phyloP scores from a whole-genome alignment of 2,888 invertebrate species.

The Crematogaster levior region DNA sequence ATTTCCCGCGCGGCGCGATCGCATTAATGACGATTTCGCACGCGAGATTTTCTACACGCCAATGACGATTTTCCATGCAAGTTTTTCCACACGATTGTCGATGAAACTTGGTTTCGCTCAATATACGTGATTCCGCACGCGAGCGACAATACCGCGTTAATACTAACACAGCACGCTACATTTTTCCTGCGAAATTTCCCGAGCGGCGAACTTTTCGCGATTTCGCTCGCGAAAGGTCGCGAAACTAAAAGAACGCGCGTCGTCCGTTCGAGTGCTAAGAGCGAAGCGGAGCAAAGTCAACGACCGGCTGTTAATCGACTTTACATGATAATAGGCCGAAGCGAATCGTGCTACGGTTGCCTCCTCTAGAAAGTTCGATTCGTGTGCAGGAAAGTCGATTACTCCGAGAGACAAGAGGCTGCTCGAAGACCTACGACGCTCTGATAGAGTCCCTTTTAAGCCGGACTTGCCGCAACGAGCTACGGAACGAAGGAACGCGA shows the following conservation, averaged over 20 bases:
- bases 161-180: not conserved
- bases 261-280: slow-evolving; percentile 52
- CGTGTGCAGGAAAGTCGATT: slow-evolving; percentile 71
- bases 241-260: slow-evolving; percentile 29
- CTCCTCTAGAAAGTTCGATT: slow-evolving; percentile 74
- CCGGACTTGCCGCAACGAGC: slow-evolving; percentile 44
- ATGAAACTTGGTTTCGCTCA: not conserved
- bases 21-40: slow-evolving; percentile 31
- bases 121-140: not conserved
- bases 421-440: slow-evolving; percentile 72
- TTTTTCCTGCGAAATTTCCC: slow-evolving; percentile 22
- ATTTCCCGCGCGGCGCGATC: not conserved
- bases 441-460: slow-evolving; percentile 67
- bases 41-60: slow-evolving; percentile 22
- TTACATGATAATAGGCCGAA: slow-evolving; percentile 71
- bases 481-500: slow-evolving; percentile 48
- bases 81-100: slow-evolving; percentile 12
- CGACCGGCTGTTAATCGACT: slow-evolving; percentile 70
- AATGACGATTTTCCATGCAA: slow-evolving; percentile 6
- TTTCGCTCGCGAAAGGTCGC: slow-evolving; percentile 31
- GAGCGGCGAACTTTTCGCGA: slow-evolving; percentile 18
- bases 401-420: slow-evolving; percentile 66
- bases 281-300: slow-evolving; percentile 65
- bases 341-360: slow-evolving; percentile 68
- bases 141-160: slow-evolving; percentile 18